These are phyloP conservation scores for Melanostigma gelatinosum DNA, from an alignment of 2,113 vertebrate species.

Conservation along the genomic window DNA sequence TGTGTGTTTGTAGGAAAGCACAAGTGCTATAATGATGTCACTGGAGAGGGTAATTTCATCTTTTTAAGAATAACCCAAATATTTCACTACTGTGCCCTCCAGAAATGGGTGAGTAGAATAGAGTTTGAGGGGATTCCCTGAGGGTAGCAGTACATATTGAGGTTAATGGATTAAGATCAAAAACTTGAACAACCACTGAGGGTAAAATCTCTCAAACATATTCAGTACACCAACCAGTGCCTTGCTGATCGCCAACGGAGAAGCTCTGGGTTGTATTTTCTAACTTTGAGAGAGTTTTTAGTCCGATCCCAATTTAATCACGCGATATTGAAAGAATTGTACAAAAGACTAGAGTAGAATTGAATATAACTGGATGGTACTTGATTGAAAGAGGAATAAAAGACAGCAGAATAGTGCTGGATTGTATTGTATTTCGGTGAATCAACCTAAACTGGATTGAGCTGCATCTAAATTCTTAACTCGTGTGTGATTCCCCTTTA, in stretches of 20 bases:
- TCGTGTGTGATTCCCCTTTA: slow-evolving; percentile 58
- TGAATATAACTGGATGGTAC: background rate
- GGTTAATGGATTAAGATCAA: slow-evolving; percentile 57
- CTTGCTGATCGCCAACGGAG: background rate
- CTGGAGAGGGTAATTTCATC: slow-evolving; percentile 22
- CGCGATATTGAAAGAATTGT: slow-evolving; percentile 12
- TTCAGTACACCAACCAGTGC: slow-evolving; percentile 15
- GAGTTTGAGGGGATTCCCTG: slow-evolving; percentile 45
- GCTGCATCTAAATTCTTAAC: slow-evolving; percentile 46
- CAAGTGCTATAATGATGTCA: slow-evolving; percentile 16
- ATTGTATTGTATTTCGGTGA: slow-evolving; percentile 22
- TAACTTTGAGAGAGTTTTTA: background rate
- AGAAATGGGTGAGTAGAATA: slow-evolving; percentile 42
- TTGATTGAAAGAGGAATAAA: slow-evolving; percentile 15
- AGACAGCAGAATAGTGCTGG: background rate
- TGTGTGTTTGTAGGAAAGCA: background rate
- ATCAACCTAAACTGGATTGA: slow-evolving; percentile 33
- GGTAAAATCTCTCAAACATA: slow-evolving; percentile 30
- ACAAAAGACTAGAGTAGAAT: background rate
- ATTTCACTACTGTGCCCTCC: slow-evolving; percentile 21
- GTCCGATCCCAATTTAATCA: background rate
- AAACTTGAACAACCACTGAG: slow-evolving; percentile 16
- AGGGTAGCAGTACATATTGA: slow-evolving; percentile 35
- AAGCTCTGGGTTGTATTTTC: slow-evolving; percentile 3
- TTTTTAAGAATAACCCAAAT: slow-evolving; percentile 26